Evolutionary conservation across 2,113 vertebrate genomes (phyloP), one percentile per base, ranked within the genome.

Genomic region (Ochotona princeps): DNA sequence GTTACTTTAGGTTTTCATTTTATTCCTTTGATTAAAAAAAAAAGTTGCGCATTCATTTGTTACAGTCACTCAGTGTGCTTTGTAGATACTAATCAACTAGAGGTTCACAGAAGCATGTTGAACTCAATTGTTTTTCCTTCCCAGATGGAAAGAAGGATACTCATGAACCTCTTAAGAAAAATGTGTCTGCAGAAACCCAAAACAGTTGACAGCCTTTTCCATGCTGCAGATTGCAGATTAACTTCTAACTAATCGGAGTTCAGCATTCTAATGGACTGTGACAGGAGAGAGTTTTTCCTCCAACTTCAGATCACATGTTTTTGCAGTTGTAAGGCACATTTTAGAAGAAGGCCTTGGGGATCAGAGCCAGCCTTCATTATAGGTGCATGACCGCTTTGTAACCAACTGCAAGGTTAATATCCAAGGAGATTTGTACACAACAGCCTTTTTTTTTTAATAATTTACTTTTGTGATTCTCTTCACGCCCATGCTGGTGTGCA

Each of bases 381-480:
- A 21, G 8, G 97, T 89, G 95, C 97, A 72, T 96, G 97, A 94
- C 98, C 20, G 0, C 97, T 97, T 97, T 97, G 96, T 96, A 98
- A 96, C 97, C 95, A 96, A 83, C 91, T 97, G 95, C 96, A 98
- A 97, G 79, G 96, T 93, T 97, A 96, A 97, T 97, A 97, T 96
- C 96, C 87, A 88, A 94, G 94, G 97, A 97, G 94, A 96, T 96
- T 96, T 98, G 91, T 96, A 97, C 92, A 78, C 95, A 97, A 32
- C 87, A 93, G 84, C 95, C 97, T 96, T 93, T 96, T 95, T 95
- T 84, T 98, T 97, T 98, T 94, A 98, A 98, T 98, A 98, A 98
- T 98, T 98, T 97, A 98, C 94, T 94, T 97, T 95, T 61, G 89
- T 96, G 96, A 96, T 96, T 94, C 93, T 98, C 90, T 97, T 97